These are phyloP conservation scores for Caenorhabditis tropicalis DNA, from an alignment of 1,140 invertebrate genomes.

Conservation along the genomic window DNA sequence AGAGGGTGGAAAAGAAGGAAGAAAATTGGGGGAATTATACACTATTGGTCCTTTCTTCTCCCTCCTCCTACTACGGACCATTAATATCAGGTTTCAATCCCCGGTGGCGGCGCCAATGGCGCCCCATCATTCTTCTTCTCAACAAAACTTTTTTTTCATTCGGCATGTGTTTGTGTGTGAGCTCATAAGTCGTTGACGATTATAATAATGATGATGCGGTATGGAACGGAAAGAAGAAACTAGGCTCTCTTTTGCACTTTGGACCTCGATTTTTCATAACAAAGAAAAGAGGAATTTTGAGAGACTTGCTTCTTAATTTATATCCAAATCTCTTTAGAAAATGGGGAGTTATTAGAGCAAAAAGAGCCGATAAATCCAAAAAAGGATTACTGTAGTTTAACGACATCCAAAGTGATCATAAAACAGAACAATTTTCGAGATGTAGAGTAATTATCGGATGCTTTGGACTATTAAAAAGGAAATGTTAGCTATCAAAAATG, in stretches of 20 bases:
- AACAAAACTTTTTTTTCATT: background rate
- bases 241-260: constrained; percentile 26
- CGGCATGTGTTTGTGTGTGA: too few species aligned
- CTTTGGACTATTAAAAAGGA: too few species aligned
- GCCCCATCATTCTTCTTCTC: background rate
- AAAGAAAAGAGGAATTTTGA: background rate
- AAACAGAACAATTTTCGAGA: too few species aligned
- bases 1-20: background rate
- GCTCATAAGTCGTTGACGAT: constrained; percentile 28
- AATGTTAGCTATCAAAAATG: too few species aligned
- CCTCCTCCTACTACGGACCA: background rate
- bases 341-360: too few species aligned
- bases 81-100: constrained; percentile 37
- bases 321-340: too few species aligned
- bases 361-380: too few species aligned
- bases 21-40: background rate
- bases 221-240: background rate
- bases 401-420: too few species aligned
- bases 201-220: constrained; percentile 19
- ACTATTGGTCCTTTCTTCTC: background rate
- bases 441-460: too few species aligned
- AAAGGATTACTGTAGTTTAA: too few species aligned
- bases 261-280: background rate
- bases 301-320: too few species aligned
- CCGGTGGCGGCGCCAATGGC: background rate